A percentile compares a stretch with the other conserved stretches of the same genome.
These are phyloP conservation scores for Lysandra coridon DNA, from an alignment of 2,888 invertebrate genomes.

Conservation along the genomic window DNA sequence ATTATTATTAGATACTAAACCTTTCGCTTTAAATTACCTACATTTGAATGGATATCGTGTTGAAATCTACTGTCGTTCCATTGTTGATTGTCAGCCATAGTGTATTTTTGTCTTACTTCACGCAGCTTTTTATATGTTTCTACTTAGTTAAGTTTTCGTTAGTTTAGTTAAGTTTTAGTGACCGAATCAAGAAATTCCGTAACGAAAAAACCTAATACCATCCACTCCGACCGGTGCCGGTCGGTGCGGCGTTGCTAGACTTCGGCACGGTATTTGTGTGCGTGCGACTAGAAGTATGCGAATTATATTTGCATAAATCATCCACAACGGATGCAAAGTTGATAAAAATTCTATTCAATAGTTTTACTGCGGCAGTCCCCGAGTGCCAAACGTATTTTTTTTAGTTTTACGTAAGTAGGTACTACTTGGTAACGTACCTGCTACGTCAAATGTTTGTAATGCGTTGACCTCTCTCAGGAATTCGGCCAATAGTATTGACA, in stretches of 20 bases:
- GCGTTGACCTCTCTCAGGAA: conserved; percentile 23
- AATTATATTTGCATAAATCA: too few species aligned
- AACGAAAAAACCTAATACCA: too few species aligned
- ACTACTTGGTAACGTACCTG: background rate
- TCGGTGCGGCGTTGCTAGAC: too few species aligned
- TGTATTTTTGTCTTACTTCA: background rate
- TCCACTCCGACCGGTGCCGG: too few species aligned
- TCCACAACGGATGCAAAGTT: too few species aligned
- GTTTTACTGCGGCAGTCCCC: too few species aligned
- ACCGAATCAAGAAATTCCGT: too few species aligned
- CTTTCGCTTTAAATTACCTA: background rate
- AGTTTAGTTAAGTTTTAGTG: too few species aligned
- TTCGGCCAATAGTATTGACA: conserved; percentile 13
- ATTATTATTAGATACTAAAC: conserved; percentile 4
- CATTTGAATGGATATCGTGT: background rate
- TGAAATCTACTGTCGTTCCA: background rate
- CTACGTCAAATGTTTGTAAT: background rate
- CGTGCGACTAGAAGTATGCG: too few species aligned
- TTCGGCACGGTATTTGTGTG: too few species aligned
- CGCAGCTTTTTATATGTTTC: background rate
- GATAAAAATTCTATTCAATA: too few species aligned
- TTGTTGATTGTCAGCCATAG: background rate
- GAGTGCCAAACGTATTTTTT: too few species aligned
- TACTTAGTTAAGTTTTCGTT: background rate
- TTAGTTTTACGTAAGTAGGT: background rate